A percentile compares a stretch with the other conserved stretches of the same genome.
Conservation (phyloP, 2,888 invertebrate species). For the Mantis religiosa region DNA sequence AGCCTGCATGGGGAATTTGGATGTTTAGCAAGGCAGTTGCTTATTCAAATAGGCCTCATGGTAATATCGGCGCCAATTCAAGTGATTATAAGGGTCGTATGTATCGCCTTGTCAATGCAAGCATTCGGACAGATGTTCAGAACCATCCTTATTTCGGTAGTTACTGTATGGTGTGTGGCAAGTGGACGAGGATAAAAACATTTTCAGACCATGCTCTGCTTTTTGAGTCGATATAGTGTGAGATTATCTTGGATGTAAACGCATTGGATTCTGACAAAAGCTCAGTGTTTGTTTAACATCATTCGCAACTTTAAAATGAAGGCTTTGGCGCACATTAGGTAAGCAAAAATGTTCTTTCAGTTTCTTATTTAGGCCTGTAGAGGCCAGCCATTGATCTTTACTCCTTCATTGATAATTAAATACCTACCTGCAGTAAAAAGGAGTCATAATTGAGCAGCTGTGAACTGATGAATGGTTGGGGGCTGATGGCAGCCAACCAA, state of each 20-base stretch:
- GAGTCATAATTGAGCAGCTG: background rate
- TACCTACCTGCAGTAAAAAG: background rate
- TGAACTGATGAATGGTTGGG: background rate
- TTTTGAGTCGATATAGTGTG: background rate
- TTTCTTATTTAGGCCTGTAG: background rate
- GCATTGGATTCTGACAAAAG: background rate
- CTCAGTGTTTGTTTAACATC: background rate
- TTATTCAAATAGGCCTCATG: conserved; percentile 3
- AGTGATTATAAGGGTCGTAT: background rate
- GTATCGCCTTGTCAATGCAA: background rate
- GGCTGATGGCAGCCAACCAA: background rate
- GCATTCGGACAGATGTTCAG: background rate
- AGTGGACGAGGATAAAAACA: background rate
- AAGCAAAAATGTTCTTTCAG: background rate
- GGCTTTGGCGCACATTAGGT: conserved; percentile 14
- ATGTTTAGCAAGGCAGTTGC: background rate
- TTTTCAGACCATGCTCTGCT: background rate
- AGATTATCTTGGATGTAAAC: background rate
- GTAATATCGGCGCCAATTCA: conserved; percentile 4
- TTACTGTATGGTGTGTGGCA: background rate
- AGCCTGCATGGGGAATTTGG: conserved; percentile 7
- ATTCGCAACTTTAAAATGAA: background rate
- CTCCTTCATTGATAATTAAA: background rate
- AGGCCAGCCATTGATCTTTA: background rate
- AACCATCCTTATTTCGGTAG: background rate